Percentiles rank a stretch among this genome's conserved stretches.
Conservation (phyloP, 2,797 vertebrate genomes). For the Glyptemys insculpta region DNA sequence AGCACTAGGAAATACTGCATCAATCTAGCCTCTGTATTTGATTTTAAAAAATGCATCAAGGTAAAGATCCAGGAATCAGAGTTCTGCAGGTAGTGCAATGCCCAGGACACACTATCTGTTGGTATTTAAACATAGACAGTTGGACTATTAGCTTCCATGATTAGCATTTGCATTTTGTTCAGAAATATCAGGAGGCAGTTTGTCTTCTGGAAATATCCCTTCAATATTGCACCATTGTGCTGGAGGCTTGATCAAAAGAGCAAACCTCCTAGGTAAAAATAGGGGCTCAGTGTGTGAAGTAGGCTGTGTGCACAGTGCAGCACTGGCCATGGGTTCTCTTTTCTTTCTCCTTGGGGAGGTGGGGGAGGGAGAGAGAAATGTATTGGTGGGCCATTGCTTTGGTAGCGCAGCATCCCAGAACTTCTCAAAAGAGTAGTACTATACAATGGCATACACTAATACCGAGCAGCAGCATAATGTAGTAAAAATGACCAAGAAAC, state of each 20-base stretch:
- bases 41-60: too few relatives aligned
- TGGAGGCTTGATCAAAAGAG: not conserved
- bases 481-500: not conserved
- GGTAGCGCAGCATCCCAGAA: not conserved
- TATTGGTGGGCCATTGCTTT: not conserved
- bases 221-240: not conserved
- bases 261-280: not conserved
- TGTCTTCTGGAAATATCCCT: conserved; percentile 1
- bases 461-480: not conserved
- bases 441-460: not conserved
- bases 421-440: not conserved
- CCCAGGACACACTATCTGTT: not conserved
- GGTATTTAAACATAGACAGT: conserved; percentile 1
- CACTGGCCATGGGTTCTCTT: not conserved
- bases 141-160: not conserved
- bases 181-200: not conserved
- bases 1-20: not conserved
- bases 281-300: too few relatives aligned
- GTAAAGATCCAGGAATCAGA: not conserved
- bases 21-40: not conserved
- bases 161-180: conserved; percentile 23
- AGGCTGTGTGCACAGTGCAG: not conserved
- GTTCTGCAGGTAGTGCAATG: not conserved
- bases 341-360: not conserved
- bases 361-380: not conserved